phyloP scores from a whole-genome alignment of 1,140 invertebrate genomes.

The Alviniconcha marisindica region DNA sequence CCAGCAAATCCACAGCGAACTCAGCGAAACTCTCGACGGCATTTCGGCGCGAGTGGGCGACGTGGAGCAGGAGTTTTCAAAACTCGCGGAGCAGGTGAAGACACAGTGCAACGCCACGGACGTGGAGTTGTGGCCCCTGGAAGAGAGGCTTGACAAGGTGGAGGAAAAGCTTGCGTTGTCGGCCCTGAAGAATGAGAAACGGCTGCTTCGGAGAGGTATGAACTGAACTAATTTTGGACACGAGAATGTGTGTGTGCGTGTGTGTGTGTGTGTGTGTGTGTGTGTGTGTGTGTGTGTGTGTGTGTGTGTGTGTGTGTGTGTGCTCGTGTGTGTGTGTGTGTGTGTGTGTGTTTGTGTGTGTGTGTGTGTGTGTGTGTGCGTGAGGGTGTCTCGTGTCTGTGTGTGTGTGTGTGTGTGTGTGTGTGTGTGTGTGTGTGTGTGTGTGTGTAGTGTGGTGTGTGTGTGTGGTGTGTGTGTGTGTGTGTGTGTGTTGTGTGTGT shows the following conservation, averaged over 20 bases:
- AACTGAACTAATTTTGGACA: no score
- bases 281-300: conserved; percentile 9
- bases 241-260: no score
- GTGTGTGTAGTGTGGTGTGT: no score
- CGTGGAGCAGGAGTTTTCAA: background rate
- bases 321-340: no score
- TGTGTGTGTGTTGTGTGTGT: no score
- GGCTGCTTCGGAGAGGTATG: background rate
- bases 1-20: background rate
- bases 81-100: background rate
- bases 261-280: no score
- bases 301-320: conserved; percentile 12
- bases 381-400: no score
- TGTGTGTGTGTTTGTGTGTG: no score
- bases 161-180: background rate
- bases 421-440: background rate
- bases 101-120: background rate
- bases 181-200: background rate
- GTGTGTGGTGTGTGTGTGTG: no score
- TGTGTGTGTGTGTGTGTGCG: no score
- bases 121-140: background rate
- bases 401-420: background rate
- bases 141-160: background rate
- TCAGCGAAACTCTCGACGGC: background rate
- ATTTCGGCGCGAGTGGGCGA: background rate